phyloP scores from a whole-genome alignment of 2,113 vertebrate genomes.

The Gallinago media region DNA sequence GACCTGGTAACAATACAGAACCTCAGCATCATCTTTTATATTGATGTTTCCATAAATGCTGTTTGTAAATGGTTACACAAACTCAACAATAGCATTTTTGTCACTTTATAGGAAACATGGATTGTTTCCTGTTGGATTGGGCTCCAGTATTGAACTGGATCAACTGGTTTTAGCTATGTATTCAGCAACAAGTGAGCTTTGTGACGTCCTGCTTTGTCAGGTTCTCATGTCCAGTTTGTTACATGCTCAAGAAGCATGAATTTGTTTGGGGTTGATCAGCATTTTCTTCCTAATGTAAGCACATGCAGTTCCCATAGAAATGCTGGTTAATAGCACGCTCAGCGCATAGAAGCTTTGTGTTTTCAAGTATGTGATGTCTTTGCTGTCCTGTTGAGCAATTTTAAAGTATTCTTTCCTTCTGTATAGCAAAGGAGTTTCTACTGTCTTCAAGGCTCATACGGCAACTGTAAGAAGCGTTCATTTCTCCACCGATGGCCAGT shows the following conservation, averaged over 20 bases:
- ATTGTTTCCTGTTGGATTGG: not conserved
- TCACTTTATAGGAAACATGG: not conserved
- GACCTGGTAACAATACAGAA: not conserved
- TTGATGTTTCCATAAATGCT: not conserved
- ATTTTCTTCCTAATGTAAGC: not conserved
- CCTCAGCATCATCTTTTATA: not conserved
- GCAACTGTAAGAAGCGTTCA: conserved; percentile 90
- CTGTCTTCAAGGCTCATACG: conserved; percentile 90
- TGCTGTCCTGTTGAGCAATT: not conserved
- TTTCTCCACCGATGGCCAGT: conserved; percentile 93
- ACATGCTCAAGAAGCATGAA: not conserved
- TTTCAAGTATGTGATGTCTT: not conserved
- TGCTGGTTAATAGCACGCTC: not conserved
- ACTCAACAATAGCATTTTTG: not conserved
- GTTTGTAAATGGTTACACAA: not conserved
- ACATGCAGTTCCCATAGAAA: not conserved
- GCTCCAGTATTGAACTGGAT: not conserved
- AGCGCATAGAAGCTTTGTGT: not conserved
- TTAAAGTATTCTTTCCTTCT: not conserved
- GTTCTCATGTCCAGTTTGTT: too few species aligned
- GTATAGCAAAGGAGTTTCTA: conserved; percentile 91
- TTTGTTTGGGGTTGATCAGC: not conserved
- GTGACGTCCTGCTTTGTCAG: too few species aligned
- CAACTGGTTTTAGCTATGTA: not conserved
- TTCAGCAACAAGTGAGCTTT: not conserved